A percentile compares a stretch with the other conserved stretches of the same genome.
Evolutionary conservation across 2,888 invertebrate species (phyloP).

Genomic region (Smittia aterrima): DNA sequence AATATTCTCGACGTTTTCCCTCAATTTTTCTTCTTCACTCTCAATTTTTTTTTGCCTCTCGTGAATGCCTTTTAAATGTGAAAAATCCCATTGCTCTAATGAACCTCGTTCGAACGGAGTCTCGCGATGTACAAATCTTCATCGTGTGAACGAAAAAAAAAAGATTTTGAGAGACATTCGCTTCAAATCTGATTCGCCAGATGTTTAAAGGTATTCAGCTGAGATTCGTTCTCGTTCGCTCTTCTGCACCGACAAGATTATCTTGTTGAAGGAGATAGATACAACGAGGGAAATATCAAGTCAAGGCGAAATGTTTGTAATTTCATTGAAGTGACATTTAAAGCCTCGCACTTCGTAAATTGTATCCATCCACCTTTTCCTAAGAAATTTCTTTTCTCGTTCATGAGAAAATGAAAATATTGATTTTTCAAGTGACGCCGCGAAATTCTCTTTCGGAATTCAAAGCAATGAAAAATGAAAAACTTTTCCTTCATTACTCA

Average conservation of each 20-base stretch:
- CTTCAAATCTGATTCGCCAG: slow-evolving; percentile 4
- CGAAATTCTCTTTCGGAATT: background rate
- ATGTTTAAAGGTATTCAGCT: slow-evolving; percentile 19
- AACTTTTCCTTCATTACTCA: slow-evolving; percentile 4
- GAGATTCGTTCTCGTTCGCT: background rate
- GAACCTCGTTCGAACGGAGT: background rate
- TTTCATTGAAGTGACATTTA: background rate
- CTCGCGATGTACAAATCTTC: background rate
- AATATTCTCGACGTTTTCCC: background rate
- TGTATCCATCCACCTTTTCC: background rate
- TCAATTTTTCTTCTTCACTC: background rate
- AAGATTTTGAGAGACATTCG: background rate
- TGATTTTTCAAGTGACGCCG: slow-evolving; percentile 22
- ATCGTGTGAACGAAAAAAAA: background rate
- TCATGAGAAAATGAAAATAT: background rate
- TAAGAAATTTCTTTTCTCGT: background rate
- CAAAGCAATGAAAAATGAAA: background rate
- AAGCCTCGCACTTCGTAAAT: background rate
- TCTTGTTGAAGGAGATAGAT: background rate
- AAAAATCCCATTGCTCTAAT: slow-evolving; percentile 11
- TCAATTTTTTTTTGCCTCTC: background rate
- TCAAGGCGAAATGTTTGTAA: background rate
- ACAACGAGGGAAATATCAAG: background rate
- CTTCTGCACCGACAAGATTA: background rate
- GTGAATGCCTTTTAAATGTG: slow-evolving; percentile 16